Evolutionary conservation across 2,797 vertebrate species (phyloP).

Genomic region (Artibeus lituratus): DNA sequence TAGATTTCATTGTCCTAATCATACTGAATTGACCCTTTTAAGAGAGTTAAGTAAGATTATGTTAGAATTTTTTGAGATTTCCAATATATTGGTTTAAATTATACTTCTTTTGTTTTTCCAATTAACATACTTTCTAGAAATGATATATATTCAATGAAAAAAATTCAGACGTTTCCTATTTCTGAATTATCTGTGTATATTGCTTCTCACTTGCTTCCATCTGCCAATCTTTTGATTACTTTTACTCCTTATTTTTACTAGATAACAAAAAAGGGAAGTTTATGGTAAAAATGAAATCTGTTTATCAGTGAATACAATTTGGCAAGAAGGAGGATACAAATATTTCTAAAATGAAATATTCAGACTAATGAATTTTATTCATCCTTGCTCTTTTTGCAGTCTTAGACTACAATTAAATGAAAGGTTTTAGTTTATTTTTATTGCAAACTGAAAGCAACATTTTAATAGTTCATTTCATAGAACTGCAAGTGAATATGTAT

Average conservation of each 20-base stretch:
- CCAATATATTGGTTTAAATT: conserved; percentile 47
- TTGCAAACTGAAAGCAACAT: conserved; percentile 36
- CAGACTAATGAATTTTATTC: conserved; percentile 66
- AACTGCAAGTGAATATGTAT: background rate
- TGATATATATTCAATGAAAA: conserved; percentile 29
- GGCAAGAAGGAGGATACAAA: conserved; percentile 65
- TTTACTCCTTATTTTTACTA: conserved; percentile 65
- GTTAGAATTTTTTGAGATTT: conserved; percentile 47
- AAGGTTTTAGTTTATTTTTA: conserved; percentile 44
- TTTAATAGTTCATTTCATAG: conserved; percentile 28
- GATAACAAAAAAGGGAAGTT: conserved; percentile 65
- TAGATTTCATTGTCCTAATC: conserved; percentile 43
- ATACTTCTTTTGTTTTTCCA: conserved; percentile 56
- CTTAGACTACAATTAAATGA: conserved; percentile 49
- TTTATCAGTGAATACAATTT: conserved; percentile 67
- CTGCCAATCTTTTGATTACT: conserved; percentile 71
- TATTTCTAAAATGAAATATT: conserved; percentile 70
- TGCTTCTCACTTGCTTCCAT: conserved; percentile 61
- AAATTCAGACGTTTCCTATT: conserved; percentile 55
- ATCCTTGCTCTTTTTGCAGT: conserved; percentile 65
- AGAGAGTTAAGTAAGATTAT: conserved; percentile 19
- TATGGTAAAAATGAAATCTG: conserved; percentile 67
- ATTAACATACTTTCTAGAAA: conserved; percentile 54
- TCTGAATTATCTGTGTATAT: conserved; percentile 60
- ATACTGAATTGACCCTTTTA: conserved; percentile 42